Base-by-base conservation (phyloP, 2,113 vertebrate genomes). In the Pollachius pollachius region DNA sequence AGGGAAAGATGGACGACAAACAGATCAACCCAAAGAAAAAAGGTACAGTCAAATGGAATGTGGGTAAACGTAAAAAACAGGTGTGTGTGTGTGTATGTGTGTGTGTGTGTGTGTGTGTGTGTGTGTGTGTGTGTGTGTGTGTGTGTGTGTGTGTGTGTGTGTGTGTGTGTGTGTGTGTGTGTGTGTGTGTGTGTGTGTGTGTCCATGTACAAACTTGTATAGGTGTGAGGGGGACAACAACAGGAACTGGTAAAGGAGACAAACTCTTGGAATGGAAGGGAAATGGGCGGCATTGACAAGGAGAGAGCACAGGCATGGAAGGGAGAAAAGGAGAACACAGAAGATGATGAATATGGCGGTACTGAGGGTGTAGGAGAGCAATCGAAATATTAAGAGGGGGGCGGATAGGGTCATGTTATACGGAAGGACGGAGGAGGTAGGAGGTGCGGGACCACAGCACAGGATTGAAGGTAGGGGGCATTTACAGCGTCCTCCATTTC, bases 401-500 rank as follows among this genome's bases (percentile, higher is more conserved):
- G 41, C 41, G 41, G 41, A 13, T 48, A 9, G 41, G 41, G 41
- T 48, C 41, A 48, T 48, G 8, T 12, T 9, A 48, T 48, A 48
- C 8, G 63, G 62, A 52, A 15, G 74, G 64, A 65, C 15, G 70
- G 65, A 69, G 79, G 58, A 7, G 63, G 19, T 64, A 63, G 15
- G 15, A 73, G 41, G 12, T 16, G 52, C 58, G 74, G 34, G 64
- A 21, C 23, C 64, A 73, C 54, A 52, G 68, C 37, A 76, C 5
- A 27, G 62, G 62, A 37, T 56, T 73, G 30, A 56, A 67, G 74
- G 70, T 69, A 82, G 74, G 37, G 16, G 61, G 70, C 37, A 85
- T 79, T 88, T 91, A 92, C 87, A 85, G 76, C 87, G 60, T 87
- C 86, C 71, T 89, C 80, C 65, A 84, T 81, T 70, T 82, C 83